Conservation (phyloP, 2,888 invertebrate genomes). For the Ceriagrion tenellum region DNA sequence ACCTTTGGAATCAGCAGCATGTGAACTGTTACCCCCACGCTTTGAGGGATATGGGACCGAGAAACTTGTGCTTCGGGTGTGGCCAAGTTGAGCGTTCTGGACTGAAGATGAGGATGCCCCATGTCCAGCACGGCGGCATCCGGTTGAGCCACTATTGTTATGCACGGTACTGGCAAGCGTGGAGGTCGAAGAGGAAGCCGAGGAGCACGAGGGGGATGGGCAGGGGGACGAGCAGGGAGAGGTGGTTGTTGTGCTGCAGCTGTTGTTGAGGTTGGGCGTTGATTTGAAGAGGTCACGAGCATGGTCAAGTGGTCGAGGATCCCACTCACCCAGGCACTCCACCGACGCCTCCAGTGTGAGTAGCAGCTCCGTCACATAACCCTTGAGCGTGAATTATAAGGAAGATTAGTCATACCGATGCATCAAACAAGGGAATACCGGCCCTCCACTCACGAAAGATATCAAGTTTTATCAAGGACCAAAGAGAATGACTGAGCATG, state of each 20-base stretch:
- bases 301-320: slow-evolving; percentile 94
- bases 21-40: slow-evolving; percentile 83
- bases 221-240: slow-evolving; percentile 51
- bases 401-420: no score
- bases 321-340: slow-evolving; percentile 91
- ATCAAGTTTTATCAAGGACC: no score
- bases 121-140: slow-evolving; percentile 75
- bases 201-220: slow-evolving; percentile 42
- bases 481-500: no score
- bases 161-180: slow-evolving; percentile 59
- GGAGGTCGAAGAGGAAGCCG: slow-evolving; percentile 46
- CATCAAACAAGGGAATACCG: no score
- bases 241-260: slow-evolving; percentile 81
- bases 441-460: no score
- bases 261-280: slow-evolving; percentile 95
- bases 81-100: slow-evolving; percentile 82
- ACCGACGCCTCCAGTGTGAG: slow-evolving; percentile 97
- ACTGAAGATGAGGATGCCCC: slow-evolving; percentile 71
- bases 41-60: slow-evolving; percentile 92
- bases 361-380: slow-evolving; percentile 98
- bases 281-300: slow-evolving; percentile 98
- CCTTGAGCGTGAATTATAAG: slow-evolving; percentile 77
- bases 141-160: slow-evolving; percentile 11
- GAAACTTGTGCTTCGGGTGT: slow-evolving; percentile 94
- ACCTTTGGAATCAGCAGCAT: slow-evolving; percentile 80